A percentile compares a stretch with the other conserved stretches of the same genome.
Evolutionary conservation across 2,797 vertebrate species (phyloP).

Genomic region (Synanceia verrucosa): DNA sequence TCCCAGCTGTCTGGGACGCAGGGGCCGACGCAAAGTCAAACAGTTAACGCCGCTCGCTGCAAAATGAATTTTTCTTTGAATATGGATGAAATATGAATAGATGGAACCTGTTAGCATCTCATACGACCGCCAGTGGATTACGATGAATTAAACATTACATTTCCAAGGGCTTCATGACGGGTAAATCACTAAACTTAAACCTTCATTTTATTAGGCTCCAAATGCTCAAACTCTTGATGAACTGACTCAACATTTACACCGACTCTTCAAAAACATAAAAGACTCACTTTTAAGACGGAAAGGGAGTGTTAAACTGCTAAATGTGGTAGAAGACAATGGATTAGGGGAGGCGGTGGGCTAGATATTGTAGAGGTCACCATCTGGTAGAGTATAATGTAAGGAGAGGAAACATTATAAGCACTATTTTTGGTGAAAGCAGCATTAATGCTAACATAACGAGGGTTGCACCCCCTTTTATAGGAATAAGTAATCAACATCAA

Average conservation of each 20-base stretch:
- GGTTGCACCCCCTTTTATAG: no score
- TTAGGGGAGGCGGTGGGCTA: not conserved
- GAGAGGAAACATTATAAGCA: not conserved
- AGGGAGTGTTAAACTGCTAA: constrained; percentile 26
- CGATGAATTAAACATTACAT: constrained; percentile 52
- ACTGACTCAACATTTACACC: constrained; percentile 25
- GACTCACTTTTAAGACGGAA: constrained; percentile 16
- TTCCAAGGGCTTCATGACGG: constrained; percentile 38
- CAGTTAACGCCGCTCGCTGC: constrained; percentile 51
- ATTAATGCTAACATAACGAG: constrained; percentile 1
- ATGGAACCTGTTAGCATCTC: constrained; percentile 60
- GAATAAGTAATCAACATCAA: no score
- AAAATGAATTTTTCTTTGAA: constrained; percentile 59
- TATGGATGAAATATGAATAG: constrained; percentile 49
- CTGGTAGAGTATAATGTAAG: not conserved
- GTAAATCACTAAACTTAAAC: constrained; percentile 55
- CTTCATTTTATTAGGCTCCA: constrained; percentile 42
- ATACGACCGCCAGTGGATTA: constrained; percentile 52
- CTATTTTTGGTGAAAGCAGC: not conserved
- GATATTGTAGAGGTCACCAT: constrained; percentile 9
- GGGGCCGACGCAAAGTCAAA: constrained; percentile 62
- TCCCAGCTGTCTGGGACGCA: constrained; percentile 60
- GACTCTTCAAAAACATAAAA: constrained; percentile 48
- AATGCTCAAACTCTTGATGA: constrained; percentile 25
- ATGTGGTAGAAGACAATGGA: constrained; percentile 6